Percentiles rank a stretch among this genome's conserved stretches.
These are phyloP conservation scores for Monarcha castaneiventris DNA, from an alignment of 2,113 vertebrate species.

Conservation along the genomic window DNA sequence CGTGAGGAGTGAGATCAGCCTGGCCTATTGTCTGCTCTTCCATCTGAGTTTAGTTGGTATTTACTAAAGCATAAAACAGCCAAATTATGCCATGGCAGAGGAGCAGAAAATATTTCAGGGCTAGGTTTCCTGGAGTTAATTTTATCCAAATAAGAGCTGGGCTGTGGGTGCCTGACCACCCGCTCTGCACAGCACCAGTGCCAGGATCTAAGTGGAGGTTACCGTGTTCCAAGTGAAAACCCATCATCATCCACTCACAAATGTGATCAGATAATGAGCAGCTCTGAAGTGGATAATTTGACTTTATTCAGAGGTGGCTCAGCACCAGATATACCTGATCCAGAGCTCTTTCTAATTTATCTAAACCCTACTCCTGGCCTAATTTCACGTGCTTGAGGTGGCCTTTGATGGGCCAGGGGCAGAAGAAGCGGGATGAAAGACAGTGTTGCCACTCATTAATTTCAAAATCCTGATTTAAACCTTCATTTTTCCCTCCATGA, in stretches of 20 bases:
- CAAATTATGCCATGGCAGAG: not conserved
- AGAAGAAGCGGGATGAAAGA: not conserved
- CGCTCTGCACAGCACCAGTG: not conserved
- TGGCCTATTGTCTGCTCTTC: not conserved
- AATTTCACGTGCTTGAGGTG: not conserved
- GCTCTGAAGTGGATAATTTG: slow-evolving; percentile 48
- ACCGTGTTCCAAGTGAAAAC: slow-evolving; percentile 14
- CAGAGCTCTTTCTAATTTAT: not conserved
- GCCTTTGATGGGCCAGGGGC: not conserved
- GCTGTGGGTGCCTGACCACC: not conserved
- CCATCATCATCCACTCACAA: slow-evolving; percentile 48
- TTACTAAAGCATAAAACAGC: not conserved
- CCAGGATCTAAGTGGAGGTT: slow-evolving; percentile 18
- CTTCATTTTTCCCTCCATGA: not conserved
- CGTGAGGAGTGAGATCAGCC: not conserved
- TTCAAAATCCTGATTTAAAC: not conserved
- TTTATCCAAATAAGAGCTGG: not conserved
- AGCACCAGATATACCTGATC: slow-evolving; percentile 37
- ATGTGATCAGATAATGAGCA: slow-evolving; percentile 24
- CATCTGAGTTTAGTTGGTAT: not conserved
- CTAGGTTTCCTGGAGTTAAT: not conserved
- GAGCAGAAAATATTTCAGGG: not conserved
- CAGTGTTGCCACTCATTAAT: not conserved
- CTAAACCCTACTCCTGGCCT: not conserved
- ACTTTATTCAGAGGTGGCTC: slow-evolving; percentile 35